Evolutionary conservation across 2,888 invertebrate genomes (phyloP).

Genomic region (Barypeithes pellucidus): DNA sequence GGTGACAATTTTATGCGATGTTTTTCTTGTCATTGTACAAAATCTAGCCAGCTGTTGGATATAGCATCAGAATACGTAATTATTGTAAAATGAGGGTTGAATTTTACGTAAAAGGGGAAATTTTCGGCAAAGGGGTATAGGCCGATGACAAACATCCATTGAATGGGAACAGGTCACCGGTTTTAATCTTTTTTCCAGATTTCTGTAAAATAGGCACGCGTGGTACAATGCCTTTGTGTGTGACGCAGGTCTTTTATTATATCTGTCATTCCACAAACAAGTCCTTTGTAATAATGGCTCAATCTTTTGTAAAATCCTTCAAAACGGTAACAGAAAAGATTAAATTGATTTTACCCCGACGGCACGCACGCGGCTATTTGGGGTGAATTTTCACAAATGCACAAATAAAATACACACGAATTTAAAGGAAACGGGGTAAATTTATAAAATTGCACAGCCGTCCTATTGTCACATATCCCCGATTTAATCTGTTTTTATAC

Average conservation of each 20-base stretch:
- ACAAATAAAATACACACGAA: constrained; percentile 63
- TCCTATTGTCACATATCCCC: constrained; percentile 41
- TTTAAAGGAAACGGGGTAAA: constrained; percentile 64
- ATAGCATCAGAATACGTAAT: constrained; percentile 69
- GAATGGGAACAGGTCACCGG: constrained; percentile 59
- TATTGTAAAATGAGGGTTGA: constrained; percentile 70
- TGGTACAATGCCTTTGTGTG: constrained; percentile 57
- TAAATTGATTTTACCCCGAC: constrained; percentile 60
- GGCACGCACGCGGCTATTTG: constrained; percentile 42
- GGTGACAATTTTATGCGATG: constrained; percentile 56
- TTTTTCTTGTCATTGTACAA: constrained; percentile 66
- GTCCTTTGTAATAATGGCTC: constrained; percentile 59
- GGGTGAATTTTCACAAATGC: constrained; percentile 62
- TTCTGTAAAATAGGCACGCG: constrained; percentile 62
- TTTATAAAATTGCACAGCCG: constrained; percentile 60
- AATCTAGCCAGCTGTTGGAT: constrained; percentile 66
- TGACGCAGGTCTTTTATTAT: constrained; percentile 59
- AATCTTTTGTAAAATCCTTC: constrained; percentile 62
- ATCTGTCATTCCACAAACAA: constrained; percentile 59
- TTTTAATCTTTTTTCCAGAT: constrained; percentile 61
- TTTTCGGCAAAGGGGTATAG: constrained; percentile 67
- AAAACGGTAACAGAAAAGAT: constrained; percentile 61
- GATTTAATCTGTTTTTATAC: constrained; percentile 47
- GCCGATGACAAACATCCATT: constrained; percentile 66
- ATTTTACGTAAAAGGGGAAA: constrained; percentile 70